These are phyloP conservation scores for Catamblyrhynchus diadema DNA, from an alignment of 2,797 vertebrate genomes.

Conservation along the genomic window DNA sequence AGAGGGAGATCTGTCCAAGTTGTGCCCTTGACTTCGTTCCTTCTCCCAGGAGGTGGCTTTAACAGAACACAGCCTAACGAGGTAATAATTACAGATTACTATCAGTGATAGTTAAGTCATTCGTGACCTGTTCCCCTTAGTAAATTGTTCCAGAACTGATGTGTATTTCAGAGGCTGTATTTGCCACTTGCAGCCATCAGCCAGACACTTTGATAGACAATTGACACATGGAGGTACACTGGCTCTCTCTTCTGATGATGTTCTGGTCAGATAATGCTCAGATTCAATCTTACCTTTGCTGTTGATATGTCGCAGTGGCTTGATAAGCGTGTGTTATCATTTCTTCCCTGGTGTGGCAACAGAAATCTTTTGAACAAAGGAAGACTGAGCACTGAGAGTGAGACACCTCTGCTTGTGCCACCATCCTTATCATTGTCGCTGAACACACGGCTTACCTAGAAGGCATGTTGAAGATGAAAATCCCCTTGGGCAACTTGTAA, in stretches of 20 bases:
- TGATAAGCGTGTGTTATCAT: neutral
- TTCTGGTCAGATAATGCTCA: neutral
- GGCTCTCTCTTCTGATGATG: neutral
- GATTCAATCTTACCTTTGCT: constrained; percentile 20
- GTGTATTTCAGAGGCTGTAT: neutral
- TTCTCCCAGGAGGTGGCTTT: neutral
- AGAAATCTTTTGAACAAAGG: constrained; percentile 7
- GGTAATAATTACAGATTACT: constrained; percentile 3
- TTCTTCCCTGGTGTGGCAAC: neutral
- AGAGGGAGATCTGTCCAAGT: constrained; percentile 15
- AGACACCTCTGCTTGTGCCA: neutral
- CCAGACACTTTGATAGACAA: neutral
- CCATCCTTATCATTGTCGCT: neutral
- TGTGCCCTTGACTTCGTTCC: constrained; percentile 12
- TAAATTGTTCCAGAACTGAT: neutral
- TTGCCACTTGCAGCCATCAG: neutral
- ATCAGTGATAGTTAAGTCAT: neutral
- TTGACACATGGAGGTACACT: neutral
- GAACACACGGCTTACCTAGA: neutral
- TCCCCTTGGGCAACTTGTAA: neutral
- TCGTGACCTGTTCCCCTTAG: neutral
- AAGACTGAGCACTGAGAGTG: neutral
- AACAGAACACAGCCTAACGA: neutral
- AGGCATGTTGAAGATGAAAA: neutral
- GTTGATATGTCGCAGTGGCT: neutral